Conservation (phyloP, 2,888 invertebrate genomes). For the Drosophila imparisetae region DNA sequence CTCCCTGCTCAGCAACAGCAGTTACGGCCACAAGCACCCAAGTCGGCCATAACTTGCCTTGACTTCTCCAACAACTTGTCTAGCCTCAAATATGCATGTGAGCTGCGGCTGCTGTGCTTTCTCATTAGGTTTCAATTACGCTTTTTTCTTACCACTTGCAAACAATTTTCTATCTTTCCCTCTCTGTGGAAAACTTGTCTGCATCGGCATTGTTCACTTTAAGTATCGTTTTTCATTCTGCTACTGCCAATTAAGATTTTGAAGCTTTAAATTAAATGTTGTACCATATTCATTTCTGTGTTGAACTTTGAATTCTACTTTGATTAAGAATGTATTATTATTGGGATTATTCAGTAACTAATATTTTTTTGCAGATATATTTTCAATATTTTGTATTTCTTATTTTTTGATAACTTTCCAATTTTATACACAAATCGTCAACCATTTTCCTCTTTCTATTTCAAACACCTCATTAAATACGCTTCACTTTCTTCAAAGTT, state of each 20-base stretch:
- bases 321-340: not conserved
- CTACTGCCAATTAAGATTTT: slow-evolving; percentile 60
- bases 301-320: not conserved
- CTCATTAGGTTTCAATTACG: slow-evolving; percentile 78
- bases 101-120: slow-evolving; percentile 43
- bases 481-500: slow-evolving; percentile 15
- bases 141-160: slow-evolving; percentile 24
- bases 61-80: slow-evolving; percentile 22
- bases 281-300: slow-evolving; percentile 11
- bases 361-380: not conserved
- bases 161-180: slow-evolving; percentile 31
- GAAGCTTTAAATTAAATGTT: slow-evolving; percentile 46
- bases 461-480: not conserved
- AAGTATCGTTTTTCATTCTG: slow-evolving; percentile 5
- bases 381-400: not conserved
- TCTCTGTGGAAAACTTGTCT: slow-evolving; percentile 30
- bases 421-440: not conserved
- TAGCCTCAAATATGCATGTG: slow-evolving; percentile 56
- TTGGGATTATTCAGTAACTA: not conserved
- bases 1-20: slow-evolving; percentile 21
- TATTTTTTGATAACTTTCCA: not conserved
- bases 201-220: slow-evolving; percentile 36
- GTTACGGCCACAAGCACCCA: slow-evolving; percentile 31
- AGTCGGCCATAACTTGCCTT: not conserved
- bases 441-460: not conserved